phyloP scores from a whole-genome alignment of 2,888 invertebrate genomes.

The Stenurella melanura region DNA sequence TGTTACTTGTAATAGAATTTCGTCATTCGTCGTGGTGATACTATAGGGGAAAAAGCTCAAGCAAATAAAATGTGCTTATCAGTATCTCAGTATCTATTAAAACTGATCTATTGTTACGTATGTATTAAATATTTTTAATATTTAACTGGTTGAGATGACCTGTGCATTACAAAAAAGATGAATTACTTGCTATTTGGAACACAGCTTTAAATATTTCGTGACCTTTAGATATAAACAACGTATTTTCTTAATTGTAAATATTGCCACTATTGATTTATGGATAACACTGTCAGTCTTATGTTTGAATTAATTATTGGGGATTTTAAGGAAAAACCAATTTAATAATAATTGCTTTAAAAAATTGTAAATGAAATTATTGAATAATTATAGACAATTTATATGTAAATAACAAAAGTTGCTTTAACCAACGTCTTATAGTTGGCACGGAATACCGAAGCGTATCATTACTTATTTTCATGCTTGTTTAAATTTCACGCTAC shows the following conservation, averaged over 20 bases:
- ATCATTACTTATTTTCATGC: constrained; percentile 54
- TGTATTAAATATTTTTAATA: no score
- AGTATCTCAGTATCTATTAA: no score
- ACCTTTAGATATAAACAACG: no score
- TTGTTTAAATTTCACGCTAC: constrained; percentile 52
- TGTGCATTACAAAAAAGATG: no score
- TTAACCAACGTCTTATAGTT: constrained; percentile 38
- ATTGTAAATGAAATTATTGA: constrained; percentile 39
- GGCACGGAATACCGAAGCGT: constrained; percentile 45
- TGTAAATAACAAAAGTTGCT: constrained; percentile 45
- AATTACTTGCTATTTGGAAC: no score
- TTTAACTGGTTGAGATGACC: no score
- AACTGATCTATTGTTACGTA: no score
- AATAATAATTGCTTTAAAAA: constrained; percentile 13
- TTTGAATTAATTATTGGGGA: not conserved
- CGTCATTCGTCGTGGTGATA: no score
- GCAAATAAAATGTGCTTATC: no score
- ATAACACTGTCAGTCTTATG: not conserved
- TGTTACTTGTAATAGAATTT: no score
- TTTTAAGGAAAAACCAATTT: constrained; percentile 27
- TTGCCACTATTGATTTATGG: not conserved
- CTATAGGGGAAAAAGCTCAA: no score
- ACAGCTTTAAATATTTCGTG: no score
- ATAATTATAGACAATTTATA: constrained; percentile 48
- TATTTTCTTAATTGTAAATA: not conserved